These are phyloP conservation scores for Choloepus hoffmanni DNA, from an alignment of 2,113 vertebrate species.

Conservation along the genomic window DNA sequence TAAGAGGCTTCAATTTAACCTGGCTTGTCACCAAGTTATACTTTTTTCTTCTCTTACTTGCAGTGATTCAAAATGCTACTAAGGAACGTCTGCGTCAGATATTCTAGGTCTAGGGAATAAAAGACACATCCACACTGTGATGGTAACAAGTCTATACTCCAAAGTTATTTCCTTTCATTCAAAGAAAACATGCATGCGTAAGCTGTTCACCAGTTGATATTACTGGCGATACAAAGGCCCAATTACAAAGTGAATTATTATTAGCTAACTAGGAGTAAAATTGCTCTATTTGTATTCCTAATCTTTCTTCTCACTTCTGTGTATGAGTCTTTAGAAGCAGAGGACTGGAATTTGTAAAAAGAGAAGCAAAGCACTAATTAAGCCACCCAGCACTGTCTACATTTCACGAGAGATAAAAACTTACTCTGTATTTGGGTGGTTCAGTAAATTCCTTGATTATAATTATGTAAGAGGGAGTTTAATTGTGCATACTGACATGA, in stretches of 20 bases:
- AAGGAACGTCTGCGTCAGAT: neutral
- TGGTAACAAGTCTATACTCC: neutral
- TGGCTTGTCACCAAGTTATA: neutral
- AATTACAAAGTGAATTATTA: constrained; percentile 74
- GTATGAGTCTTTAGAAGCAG: constrained; percentile 60
- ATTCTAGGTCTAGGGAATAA: neutral
- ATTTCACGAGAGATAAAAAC: constrained; percentile 81
- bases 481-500: constrained; percentile 73
- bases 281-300: constrained; percentile 70
- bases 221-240: neutral
- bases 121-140: neutral
- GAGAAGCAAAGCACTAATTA: constrained; percentile 79
- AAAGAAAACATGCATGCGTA: fast-evolving
- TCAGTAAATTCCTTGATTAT: constrained; percentile 69
- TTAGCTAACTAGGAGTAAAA: constrained; percentile 58
- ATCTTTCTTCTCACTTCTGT: constrained; percentile 70
- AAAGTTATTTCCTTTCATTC: neutral
- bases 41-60: neutral
- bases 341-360: constrained; percentile 68
- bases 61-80: neutral
- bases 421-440: constrained; percentile 76
- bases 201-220: neutral
- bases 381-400: constrained; percentile 69
- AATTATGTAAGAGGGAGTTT: constrained; percentile 66
- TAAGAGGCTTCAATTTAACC: neutral